phyloP scores from a whole-genome alignment of 1,140 invertebrate genomes.

The Drosophila lacteicornis region DNA sequence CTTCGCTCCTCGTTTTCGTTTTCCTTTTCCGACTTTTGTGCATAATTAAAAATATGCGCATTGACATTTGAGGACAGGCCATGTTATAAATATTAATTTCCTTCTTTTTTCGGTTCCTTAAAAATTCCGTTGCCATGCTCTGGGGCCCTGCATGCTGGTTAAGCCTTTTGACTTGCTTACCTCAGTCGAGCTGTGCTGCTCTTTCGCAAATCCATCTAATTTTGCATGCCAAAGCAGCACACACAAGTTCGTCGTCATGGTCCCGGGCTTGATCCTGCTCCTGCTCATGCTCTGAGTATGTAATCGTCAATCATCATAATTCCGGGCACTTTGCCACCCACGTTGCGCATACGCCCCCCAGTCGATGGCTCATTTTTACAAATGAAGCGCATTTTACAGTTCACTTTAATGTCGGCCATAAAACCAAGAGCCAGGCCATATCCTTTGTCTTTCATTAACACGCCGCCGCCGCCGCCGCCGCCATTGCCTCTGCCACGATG shows the following conservation, averaged over 20 bases:
- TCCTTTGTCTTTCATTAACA: constrained; percentile 52
- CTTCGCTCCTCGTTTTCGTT: constrained; percentile 13
- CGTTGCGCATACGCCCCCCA: constrained; percentile 51
- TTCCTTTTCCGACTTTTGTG: constrained; percentile 47
- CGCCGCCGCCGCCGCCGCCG: constrained; percentile 1
- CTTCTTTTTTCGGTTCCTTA: constrained; percentile 26
- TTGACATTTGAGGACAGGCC: constrained; percentile 75
- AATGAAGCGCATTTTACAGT: constrained; percentile 68
- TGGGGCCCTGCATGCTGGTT: constrained; percentile 40
- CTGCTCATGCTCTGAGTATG: constrained; percentile 17
- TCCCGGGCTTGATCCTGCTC: background rate
- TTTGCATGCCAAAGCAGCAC: constrained; percentile 60
- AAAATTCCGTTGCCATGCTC: constrained; percentile 63
- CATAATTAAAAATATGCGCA: constrained; percentile 79
- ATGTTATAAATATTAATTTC: constrained; percentile 79
- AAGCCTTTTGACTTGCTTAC: constrained; percentile 68
- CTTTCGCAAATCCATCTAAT: constrained; percentile 71
- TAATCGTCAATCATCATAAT: constrained; percentile 83
- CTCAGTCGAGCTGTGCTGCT: constrained; percentile 14
- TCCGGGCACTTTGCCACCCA: constrained; percentile 64
- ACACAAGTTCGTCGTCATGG: background rate
- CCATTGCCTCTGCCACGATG: constrained; percentile 12
- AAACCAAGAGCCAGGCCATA: constrained; percentile 36
- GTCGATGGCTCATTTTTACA: constrained; percentile 67
- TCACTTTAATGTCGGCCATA: constrained; percentile 54